Conservation (phyloP, 2,113 vertebrate species). For the Marmota monax region DNA sequence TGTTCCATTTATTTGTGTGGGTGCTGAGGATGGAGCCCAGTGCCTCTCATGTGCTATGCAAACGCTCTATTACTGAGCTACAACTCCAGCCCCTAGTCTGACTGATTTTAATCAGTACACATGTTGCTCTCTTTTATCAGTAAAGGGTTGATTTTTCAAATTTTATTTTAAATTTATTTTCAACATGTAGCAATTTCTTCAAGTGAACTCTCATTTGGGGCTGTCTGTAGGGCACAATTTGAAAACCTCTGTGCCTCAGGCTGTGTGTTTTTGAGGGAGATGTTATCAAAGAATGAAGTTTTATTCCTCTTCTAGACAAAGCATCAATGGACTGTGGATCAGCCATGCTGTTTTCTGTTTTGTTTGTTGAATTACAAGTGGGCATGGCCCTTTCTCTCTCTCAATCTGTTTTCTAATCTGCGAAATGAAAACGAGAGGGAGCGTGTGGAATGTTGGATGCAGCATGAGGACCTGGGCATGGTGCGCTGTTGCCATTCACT, state of each 20-base stretch:
- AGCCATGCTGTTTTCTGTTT: neutral
- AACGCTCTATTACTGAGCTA: no score
- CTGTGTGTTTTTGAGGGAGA: neutral
- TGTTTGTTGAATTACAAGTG: neutral
- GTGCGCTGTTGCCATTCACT: neutral
- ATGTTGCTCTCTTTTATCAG: neutral
- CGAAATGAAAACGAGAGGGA: neutral
- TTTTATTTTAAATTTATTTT: neutral
- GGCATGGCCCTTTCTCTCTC: neutral
- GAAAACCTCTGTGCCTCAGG: neutral
- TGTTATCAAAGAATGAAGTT: neutral
- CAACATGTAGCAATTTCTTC: neutral
- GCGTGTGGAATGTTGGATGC: accelerated
- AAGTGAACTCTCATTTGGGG: neutral
- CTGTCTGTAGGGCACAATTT: neutral
- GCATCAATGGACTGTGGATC: neutral
- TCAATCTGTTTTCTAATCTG: slow-evolving; percentile 1
- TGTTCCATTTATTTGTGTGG: no score
- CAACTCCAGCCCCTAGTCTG: neutral
- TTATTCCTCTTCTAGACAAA: neutral
- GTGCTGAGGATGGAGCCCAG: no score
- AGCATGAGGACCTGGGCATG: accelerated
- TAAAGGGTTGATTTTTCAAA: neutral
- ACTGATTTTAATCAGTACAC: neutral
- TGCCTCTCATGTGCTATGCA: no score